Evolutionary conservation across 2,113 vertebrate genomes (phyloP), one percentile per base, ranked within the genome.

Genomic region (Siphamia tubifer): DNA sequence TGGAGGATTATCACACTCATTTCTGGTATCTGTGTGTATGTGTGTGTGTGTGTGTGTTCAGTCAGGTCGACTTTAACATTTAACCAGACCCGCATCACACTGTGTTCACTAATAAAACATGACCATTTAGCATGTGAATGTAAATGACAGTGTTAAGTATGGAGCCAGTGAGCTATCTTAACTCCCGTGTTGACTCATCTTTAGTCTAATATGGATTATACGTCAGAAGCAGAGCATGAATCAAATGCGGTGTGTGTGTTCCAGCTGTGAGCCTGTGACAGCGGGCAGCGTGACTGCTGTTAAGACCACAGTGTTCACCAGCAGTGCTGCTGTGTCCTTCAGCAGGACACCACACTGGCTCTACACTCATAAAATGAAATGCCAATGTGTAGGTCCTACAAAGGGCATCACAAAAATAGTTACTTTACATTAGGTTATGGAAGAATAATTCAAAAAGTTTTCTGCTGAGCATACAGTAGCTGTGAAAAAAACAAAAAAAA

Each of bases 1-100:
- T 69, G 44, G 51, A 74, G 76, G 63, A 79, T 81, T 79, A 83
- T 69, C 48, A 58, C 31, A 66, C 42, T 64, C 48, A 21, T 15
- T 69, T 55, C 3, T 64, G 0, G 4, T 45, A 5, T 32, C 8
- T 48, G 28, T 43, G 28, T 38, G 17, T 34, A 25, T 54, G 6
- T 32, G 10, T 48, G 28, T 43, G 28, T 38, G 17, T 34, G 31
- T 54, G 57, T 19, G 15, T 34, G 21, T 23, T n/a, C n/a, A n/a
- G n/a, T n/a, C n/a, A n/a, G n/a, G n/a, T n/a, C n/a, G n/a, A n/a
- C n/a, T n/a, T n/a, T n/a, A n/a, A n/a, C n/a, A n/a, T n/a, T n/a
- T n/a, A 23, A 53, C 53, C 6, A 6, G 40, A 65, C 30, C 55
- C 39, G 11, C 28, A 39, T 19, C 6, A 45, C 28, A 39, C 23